Percentiles rank a stretch among this genome's conserved stretches.
Conservation (phyloP, 2,113 vertebrate species). For the Notarius lentiginosus region DNA sequence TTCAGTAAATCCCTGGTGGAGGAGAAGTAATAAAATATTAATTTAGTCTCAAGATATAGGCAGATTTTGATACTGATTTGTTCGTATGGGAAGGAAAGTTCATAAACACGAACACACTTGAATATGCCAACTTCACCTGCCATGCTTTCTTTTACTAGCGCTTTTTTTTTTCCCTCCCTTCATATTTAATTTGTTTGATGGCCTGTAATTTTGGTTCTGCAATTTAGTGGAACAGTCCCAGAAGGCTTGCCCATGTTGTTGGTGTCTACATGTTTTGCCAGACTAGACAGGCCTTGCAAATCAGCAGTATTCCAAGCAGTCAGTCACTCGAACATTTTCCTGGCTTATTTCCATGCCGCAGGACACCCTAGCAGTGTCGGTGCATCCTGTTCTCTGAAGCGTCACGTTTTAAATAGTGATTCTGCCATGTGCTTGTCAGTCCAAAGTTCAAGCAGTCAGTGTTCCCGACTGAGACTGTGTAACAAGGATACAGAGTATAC, state of each 20-base stretch:
- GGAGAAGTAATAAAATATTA: not conserved
- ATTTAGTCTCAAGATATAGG: not conserved
- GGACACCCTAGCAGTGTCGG: conserved; percentile 41
- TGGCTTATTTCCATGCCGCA: conserved; percentile 64
- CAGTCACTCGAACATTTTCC: conserved; percentile 57
- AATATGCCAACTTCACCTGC: not conserved
- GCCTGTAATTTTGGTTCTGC: not conserved
- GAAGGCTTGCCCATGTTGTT: not conserved
- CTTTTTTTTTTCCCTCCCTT: no score
- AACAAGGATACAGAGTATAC: conserved; percentile 6
- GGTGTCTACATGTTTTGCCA: conserved; percentile 37
- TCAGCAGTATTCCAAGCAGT: conserved; percentile 64
- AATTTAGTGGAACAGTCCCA: not conserved
- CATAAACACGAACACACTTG: not conserved
- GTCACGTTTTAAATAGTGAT: not conserved
- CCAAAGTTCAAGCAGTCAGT: not conserved
- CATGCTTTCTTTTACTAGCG: not conserved
- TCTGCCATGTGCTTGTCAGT: not conserved
- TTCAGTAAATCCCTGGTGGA: not conserved
- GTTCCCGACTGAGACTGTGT: not conserved
- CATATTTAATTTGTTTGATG: not conserved
- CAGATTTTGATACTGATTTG: not conserved
- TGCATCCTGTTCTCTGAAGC: conserved; percentile 48
- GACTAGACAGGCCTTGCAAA: conserved; percentile 59
- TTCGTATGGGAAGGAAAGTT: not conserved